Percentiles rank a stretch among this genome's conserved stretches.
phyloP scores from a whole-genome alignment of 2,113 vertebrate genomes.

The Channa argus region DNA sequence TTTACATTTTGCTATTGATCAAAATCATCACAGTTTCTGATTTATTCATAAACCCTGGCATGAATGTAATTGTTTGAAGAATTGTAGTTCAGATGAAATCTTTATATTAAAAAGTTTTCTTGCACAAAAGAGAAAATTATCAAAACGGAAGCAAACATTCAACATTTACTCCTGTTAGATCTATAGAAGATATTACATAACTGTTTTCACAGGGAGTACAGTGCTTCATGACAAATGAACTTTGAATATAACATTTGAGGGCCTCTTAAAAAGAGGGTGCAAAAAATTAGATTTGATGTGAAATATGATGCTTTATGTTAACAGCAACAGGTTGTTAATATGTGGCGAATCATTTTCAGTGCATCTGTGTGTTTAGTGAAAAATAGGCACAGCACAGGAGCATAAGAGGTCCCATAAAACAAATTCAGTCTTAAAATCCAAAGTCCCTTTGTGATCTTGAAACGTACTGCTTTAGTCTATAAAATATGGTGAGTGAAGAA shows the following conservation, averaged over 20 bases:
- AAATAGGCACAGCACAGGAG: neutral
- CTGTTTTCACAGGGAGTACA: neutral
- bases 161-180: neutral
- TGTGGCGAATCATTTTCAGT: neutral
- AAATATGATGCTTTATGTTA: slow-evolving; percentile 19
- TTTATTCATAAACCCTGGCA: neutral
- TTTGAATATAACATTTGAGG: neutral
- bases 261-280: neutral
- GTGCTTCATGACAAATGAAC: neutral
- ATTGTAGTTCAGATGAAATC: neutral
- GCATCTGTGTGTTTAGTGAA: slow-evolving; percentile 17
- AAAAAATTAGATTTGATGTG: slow-evolving; percentile 1
- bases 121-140: neutral
- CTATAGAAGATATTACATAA: neutral
- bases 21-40: neutral
- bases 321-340: slow-evolving; percentile 1
- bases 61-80: neutral
- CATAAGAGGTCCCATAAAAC: neutral
- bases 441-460: neutral
- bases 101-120: neutral
- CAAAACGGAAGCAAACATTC: no score
- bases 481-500: slow-evolving; percentile 1
- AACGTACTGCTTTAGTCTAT: neutral
- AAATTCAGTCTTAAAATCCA: neutral
- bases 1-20: slow-evolving; percentile 5